phyloP scores from a whole-genome alignment of 2,113 vertebrate genomes.

The Tachysurus vachellii region DNA sequence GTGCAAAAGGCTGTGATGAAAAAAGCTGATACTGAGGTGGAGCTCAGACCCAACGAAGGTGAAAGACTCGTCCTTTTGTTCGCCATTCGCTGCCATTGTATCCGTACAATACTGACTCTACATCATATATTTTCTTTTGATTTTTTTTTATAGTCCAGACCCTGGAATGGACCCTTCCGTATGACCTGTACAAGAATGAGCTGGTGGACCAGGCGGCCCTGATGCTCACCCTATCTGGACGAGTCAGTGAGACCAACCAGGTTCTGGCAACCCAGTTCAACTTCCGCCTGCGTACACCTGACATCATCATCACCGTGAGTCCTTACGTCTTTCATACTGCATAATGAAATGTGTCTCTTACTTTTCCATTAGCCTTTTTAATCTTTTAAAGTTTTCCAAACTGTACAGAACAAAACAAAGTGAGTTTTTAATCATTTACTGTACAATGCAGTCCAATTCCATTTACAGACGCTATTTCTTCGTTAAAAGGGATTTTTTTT shows the following conservation, averaged over 20 bases:
- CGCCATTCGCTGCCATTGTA: neutral
- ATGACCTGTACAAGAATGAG: constrained; percentile 76
- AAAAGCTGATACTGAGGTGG: constrained; percentile 61
- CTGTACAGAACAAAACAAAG: neutral
- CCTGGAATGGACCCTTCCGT: constrained; percentile 72
- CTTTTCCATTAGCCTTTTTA: neutral
- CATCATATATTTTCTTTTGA: neutral
- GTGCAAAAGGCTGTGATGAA: constrained; percentile 75
- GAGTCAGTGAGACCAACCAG: constrained; percentile 79
- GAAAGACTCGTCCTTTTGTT: constrained; percentile 38
- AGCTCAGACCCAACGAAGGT: constrained; percentile 71
- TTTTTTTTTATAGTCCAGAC: constrained; percentile 63
- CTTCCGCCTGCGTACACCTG: constrained; percentile 81
- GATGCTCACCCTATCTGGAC: constrained; percentile 80
- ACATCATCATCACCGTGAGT: constrained; percentile 71
- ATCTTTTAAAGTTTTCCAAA: neutral
- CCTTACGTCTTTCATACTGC: neutral
- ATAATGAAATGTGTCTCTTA: neutral
- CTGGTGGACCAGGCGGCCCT: constrained; percentile 84
- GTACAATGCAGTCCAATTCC: neutral
- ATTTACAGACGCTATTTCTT: neutral
- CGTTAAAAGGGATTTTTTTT: neutral
- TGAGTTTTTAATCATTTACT: neutral
- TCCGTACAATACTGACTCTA: neutral
- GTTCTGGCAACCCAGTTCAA: constrained; percentile 85